Base-by-base conservation (phyloP, 2,888 invertebrate genomes). In the Drosophila peninsularis region DNA sequence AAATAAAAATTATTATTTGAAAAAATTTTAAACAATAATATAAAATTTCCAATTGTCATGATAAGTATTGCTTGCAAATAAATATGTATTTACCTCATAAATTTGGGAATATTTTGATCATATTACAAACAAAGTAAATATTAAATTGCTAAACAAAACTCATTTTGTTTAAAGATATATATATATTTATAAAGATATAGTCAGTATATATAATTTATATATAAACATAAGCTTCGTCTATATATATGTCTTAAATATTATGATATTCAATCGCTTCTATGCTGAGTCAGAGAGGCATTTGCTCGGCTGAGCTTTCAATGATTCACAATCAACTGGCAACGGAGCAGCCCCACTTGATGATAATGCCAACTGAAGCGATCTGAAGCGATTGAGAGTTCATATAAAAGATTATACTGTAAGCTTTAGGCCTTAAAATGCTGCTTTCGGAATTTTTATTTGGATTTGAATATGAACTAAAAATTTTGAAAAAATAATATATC, bases 181-280 rank as follows among this genome's bases (percentile, higher is more conserved):
- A n/a, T 13, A 32, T 45, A 37, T 64, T 19, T 6, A 45, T 62
- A 36, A 30, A 37, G 21, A 47, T 30, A 65, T 36, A 19, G 11
- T 4, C 41, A 21, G 2, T 27, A 17, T 17, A 34, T n/a, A 45
- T 19, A 62, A n/a, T 44, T 34, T n/a, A n/a, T 14, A 32, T 17
- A 19, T 11, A 27, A 19, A 36, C 34, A 1, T 14, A 14, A 17
- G 17, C 7, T 19, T 9, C 19, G 10, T 19, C 36, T 36, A 36
- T 37, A 17, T 39, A 30, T 24, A 21, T 30, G 17, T 17, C 24
- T 14, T 10, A 0, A 36, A 17, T 50, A 14, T 50, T 65, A 37
- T 63, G 63, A 64, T 36, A 63, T 44, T 36, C 11, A 7, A 65
- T 65, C 19, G 50, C 14, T 14, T 13, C n/a, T 27, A 5, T n/a